phyloP scores from a whole-genome alignment of 30 jellyfish, hydroid and myxozoan species.

The Phacellophora camtschatica region DNA sequence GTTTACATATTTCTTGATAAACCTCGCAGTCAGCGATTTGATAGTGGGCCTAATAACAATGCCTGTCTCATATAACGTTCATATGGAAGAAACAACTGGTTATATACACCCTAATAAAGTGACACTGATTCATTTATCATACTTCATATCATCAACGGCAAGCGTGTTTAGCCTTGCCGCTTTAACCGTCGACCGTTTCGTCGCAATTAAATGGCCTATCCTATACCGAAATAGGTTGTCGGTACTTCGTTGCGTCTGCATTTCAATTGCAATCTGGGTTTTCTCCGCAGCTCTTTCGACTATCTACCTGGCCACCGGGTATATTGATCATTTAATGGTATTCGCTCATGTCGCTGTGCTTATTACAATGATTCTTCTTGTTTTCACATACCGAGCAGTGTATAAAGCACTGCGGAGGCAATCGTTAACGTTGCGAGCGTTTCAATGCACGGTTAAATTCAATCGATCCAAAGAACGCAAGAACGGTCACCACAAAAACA shows the following conservation, averaged over 20 bases:
- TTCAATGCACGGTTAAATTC: neutral
- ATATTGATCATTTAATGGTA: constrained; percentile 59
- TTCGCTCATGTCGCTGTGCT: constrained; percentile 60
- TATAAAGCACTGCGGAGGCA: constrained; percentile 34
- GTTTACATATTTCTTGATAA: constrained; percentile 62
- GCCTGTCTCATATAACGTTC: constrained; percentile 66
- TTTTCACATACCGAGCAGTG: constrained; percentile 55
- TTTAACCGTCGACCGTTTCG: constrained; percentile 59
- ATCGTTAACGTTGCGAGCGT: neutral
- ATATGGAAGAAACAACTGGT: constrained; percentile 49
- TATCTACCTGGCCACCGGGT: constrained; percentile 44
- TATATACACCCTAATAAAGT: constrained; percentile 26
- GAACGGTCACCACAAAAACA: too few species aligned
- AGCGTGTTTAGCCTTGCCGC: constrained; percentile 73
- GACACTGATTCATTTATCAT: constrained; percentile 34
- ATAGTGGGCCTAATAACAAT: constrained; percentile 62
- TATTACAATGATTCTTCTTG: constrained; percentile 18
- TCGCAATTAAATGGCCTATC: constrained; percentile 63
- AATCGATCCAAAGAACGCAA: too few species aligned
- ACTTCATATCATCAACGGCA: constrained; percentile 66
- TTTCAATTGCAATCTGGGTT: constrained; percentile 43
- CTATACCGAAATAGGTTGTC: constrained; percentile 38
- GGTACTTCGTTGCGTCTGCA: constrained; percentile 29
- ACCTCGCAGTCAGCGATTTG: constrained; percentile 69
- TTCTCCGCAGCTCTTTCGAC: constrained; percentile 34